A percentile compares a stretch with the other conserved stretches of the same genome.
Evolutionary conservation across 2,797 vertebrate species (phyloP).

Genomic region (Erethizon dorsatum): DNA sequence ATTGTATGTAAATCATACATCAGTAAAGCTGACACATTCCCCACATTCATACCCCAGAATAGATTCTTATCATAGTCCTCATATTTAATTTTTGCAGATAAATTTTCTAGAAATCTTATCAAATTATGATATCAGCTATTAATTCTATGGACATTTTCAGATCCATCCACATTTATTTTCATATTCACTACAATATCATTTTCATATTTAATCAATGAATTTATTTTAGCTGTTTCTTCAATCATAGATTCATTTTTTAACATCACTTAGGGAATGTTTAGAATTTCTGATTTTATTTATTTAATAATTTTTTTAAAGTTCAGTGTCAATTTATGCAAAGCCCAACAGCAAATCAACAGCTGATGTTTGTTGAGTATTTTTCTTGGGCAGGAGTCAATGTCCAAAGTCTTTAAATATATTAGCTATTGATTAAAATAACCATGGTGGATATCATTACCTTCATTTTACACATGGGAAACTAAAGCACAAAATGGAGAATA

Average conservation of each 20-base stretch:
- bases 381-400: background rate
- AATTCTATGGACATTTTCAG: background rate
- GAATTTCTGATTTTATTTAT: background rate
- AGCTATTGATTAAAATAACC: background rate
- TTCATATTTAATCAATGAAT: background rate
- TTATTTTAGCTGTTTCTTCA: background rate
- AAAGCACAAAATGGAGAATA: background rate
- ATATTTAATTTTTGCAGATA: conserved; percentile 15
- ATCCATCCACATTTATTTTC: background rate
- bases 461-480: background rate
- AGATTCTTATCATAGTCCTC: background rate
- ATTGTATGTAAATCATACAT: background rate
- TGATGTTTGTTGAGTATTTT: background rate
- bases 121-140: background rate
- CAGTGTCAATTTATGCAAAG: background rate
- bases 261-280: background rate
- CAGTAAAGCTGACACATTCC: background rate
- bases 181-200: background rate
- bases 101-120: background rate
- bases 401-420: background rate
- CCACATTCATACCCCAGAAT: background rate
- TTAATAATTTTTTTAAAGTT: background rate
- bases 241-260: background rate
- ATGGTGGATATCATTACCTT: background rate
- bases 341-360: background rate